Evolutionary conservation across 2,797 vertebrate species (phyloP).

Genomic region (Remorina albescens): DNA sequence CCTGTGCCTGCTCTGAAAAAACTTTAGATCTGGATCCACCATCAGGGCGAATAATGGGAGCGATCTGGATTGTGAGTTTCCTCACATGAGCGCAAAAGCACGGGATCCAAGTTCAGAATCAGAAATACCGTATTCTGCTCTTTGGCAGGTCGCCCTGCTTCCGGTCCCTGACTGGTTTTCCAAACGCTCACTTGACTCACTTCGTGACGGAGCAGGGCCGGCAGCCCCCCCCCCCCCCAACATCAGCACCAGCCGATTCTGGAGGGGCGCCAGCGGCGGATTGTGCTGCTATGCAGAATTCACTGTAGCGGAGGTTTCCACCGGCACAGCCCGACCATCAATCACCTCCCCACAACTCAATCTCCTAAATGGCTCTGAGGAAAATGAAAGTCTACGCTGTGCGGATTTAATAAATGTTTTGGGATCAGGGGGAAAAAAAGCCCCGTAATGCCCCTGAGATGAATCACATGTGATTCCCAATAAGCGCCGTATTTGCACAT

Average conservation of each 20-base stretch:
- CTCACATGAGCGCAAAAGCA: neutral
- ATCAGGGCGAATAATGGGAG: too few species aligned
- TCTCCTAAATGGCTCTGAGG: conserved; percentile 10
- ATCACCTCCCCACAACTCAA: conserved; percentile 9
- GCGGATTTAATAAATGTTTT: neutral
- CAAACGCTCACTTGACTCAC: conserved; percentile 42
- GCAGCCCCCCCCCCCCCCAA: conserved; percentile 30
- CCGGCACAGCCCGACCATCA: neutral
- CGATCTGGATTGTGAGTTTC: too few species aligned
- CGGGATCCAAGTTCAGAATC: too few species aligned
- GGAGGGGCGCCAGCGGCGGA: conserved; percentile 60
- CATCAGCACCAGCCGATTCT: conserved; percentile 78
- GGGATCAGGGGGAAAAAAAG: conserved; percentile 5
- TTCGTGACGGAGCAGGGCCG: conserved; percentile 57
- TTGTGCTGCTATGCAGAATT: conserved; percentile 79
- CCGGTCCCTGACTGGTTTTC: neutral
- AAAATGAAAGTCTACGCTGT: conserved; percentile 5
- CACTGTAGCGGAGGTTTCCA: conserved; percentile 7
- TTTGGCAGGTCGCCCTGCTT: neutral
- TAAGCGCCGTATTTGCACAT: neutral
- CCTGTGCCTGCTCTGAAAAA: too few species aligned
- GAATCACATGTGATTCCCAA: neutral
- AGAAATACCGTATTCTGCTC: too few species aligned
- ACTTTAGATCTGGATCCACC: too few species aligned
- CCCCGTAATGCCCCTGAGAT: neutral